Evolutionary conservation across 2,113 vertebrate genomes (phyloP).

Genomic region (Grammomys dolichurus): DNA sequence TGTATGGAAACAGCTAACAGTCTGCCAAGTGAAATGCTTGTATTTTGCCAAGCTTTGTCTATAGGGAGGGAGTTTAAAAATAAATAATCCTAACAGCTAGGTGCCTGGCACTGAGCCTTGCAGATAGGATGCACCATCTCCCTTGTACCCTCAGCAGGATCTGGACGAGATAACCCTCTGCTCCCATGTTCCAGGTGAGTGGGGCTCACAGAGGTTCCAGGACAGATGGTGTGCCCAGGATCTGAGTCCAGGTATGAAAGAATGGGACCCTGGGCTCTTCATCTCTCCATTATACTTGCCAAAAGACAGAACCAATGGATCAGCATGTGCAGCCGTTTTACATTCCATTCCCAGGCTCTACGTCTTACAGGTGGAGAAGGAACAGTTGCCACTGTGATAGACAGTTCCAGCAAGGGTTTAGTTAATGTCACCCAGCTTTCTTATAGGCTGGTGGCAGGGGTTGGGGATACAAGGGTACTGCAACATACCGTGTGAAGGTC

Average conservation of each 20-base stretch:
- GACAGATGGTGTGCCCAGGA: not conserved
- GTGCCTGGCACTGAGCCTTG: not conserved
- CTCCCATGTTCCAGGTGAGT: not conserved
- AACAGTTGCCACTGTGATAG: not conserved
- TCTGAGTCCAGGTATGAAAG: not conserved
- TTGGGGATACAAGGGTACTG: not conserved
- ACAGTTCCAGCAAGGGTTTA: not conserved
- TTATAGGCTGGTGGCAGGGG: not conserved
- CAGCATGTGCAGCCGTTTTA: not conserved
- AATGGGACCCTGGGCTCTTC: not conserved
- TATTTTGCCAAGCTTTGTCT: conserved; percentile 38
- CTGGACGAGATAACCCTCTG: too few species aligned
- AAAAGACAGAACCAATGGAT: not conserved
- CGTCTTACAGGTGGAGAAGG: not conserved
- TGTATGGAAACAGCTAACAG: conserved; percentile 34
- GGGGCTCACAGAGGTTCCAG: not conserved
- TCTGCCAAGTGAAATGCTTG: conserved; percentile 41
- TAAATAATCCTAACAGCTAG: not conserved
- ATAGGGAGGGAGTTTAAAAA: conserved; percentile 5
- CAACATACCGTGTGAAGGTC: not conserved
- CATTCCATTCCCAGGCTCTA: not conserved
- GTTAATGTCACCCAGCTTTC: not conserved
- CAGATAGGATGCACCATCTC: rapidly evolving
- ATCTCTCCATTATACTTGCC: not conserved
- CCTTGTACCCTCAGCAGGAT: not conserved